Conservation (phyloP, 1,140 invertebrate species). For the Nylanderia fulva region DNA sequence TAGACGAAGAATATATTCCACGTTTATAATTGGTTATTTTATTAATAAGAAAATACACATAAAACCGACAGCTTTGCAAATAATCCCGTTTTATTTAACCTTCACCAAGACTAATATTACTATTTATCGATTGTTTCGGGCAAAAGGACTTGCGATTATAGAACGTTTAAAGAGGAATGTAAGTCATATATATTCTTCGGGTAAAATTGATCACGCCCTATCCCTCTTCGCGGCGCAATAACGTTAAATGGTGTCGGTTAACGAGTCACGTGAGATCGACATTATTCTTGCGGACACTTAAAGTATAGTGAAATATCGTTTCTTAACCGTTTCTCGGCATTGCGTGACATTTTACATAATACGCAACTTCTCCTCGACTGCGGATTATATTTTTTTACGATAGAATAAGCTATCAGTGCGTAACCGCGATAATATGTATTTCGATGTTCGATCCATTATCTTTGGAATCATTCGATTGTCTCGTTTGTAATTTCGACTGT, state of each 20-base stretch:
- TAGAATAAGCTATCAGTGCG: no score
- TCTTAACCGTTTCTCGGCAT: not conserved
- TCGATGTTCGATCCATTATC: not conserved
- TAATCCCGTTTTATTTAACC: not conserved
- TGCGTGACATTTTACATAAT: not conserved
- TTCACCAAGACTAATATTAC: not conserved
- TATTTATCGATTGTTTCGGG: slow-evolving; percentile 6
- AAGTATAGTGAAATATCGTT: not conserved
- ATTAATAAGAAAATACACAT: not conserved
- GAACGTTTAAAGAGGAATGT: not conserved
- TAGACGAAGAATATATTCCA: not conserved
- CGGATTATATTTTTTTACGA: slow-evolving; percentile 22
- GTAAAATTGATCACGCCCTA: slow-evolving; percentile 32
- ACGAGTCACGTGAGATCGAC: slow-evolving; percentile 54
- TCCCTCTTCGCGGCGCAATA: slow-evolving; percentile 42
- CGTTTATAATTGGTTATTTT: not conserved
- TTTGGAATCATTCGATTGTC: not conserved
- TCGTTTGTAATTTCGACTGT: slow-evolving; percentile 13
- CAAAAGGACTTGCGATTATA: slow-evolving; percentile 21
- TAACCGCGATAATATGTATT: not conserved
- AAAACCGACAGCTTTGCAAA: not conserved
- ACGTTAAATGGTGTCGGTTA: slow-evolving; percentile 50
- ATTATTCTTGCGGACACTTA: slow-evolving; percentile 48
- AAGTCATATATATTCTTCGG: not conserved
- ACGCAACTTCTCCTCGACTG: not conserved